These are phyloP conservation scores for Nephrotoma flavescens DNA, from an alignment of 2,888 invertebrate genomes.

Conservation along the genomic window DNA sequence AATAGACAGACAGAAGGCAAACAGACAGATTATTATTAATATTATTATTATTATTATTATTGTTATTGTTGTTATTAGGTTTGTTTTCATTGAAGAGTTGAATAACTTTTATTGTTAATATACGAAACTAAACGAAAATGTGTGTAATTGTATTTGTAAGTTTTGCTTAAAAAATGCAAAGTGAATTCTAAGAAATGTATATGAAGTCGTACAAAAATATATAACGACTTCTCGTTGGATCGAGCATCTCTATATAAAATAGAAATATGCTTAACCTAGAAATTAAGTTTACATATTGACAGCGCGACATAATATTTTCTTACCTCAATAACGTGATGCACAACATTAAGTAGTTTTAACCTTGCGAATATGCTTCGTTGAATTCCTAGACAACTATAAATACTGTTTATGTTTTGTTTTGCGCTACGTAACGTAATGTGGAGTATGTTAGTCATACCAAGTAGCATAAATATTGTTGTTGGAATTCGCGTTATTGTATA, in stretches of 20 bases:
- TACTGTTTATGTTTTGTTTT: not conserved
- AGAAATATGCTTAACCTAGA: not conserved
- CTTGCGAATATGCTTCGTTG: not conserved
- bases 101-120: not conserved
- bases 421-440: not conserved
- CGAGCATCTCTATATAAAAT: not conserved
- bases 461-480: not conserved
- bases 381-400: not conserved
- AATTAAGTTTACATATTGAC: not conserved
- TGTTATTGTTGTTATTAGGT: constrained; percentile 1
- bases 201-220: not conserved
- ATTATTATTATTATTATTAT: not conserved
- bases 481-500: not conserved
- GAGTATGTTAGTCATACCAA: not conserved
- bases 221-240: not conserved
- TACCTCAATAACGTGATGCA: not conserved
- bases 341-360: not conserved
- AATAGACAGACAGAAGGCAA: constrained; percentile 3
- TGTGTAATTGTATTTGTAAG: not conserved
- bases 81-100: not conserved
- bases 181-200: not conserved
- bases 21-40: not conserved
- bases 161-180: not conserved
- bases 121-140: not conserved
- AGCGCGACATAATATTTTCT: not conserved